A percentile compares a stretch with the other conserved stretches of the same genome.
phyloP scores from a whole-genome alignment of 2,888 invertebrate species.

The Drosophila subquinaria region DNA sequence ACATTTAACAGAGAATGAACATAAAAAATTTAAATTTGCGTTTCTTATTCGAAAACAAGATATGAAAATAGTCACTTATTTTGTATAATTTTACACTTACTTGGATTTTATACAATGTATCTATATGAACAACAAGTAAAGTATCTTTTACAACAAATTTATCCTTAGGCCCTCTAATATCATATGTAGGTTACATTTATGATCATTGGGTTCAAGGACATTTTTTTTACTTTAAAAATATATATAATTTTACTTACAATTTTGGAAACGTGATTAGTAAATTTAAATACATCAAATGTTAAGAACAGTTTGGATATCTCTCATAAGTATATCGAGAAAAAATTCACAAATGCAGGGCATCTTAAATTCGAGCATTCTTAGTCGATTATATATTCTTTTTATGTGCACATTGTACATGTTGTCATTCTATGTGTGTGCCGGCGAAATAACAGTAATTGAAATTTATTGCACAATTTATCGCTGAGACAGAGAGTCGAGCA shows the following conservation, averaged over 20 bases:
- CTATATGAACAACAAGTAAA: neutral
- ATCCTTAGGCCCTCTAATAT: neutral
- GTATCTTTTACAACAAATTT: neutral
- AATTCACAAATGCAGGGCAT: neutral
- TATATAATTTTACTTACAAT: neutral
- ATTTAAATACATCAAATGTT: neutral
- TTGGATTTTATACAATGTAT: neutral
- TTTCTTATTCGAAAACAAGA: too few relatives aligned
- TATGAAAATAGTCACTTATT: too few relatives aligned
- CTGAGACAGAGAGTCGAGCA: conserved; percentile 68
- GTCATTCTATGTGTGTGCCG: conserved; percentile 56
- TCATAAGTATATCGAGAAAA: neutral
- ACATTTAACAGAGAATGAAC: too few relatives aligned
- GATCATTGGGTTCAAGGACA: neutral
- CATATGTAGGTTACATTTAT: neutral
- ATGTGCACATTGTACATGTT: conserved; percentile 19
- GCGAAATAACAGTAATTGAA: conserved; percentile 84
- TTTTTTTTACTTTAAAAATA: neutral
- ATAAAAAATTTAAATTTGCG: too few relatives aligned
- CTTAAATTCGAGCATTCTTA: neutral
- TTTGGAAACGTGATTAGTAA: neutral
- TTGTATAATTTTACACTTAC: too few relatives aligned
- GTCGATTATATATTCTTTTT: conserved; percentile 5
- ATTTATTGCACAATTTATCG: conserved; percentile 85
- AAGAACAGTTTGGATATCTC: neutral